These are phyloP conservation scores for Callosobruchus maculatus DNA, from an alignment of 2,888 invertebrate species.

Conservation along the genomic window DNA sequence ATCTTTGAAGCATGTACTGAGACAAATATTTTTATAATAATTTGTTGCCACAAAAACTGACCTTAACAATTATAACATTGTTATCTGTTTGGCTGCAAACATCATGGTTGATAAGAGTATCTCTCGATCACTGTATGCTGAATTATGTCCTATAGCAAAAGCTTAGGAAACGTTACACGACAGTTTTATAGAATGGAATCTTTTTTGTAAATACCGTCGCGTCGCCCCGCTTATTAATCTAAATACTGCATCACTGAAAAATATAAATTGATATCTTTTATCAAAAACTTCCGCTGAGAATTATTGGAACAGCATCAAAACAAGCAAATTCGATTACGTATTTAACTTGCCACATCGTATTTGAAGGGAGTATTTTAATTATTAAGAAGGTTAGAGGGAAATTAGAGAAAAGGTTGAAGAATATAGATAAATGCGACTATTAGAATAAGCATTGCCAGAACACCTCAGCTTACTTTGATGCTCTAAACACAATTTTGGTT, in stretches of 20 bases:
- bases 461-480: too few species aligned
- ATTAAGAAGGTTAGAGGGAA: too few species aligned
- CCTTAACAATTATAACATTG: not conserved
- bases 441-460: too few species aligned
- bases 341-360: too few species aligned
- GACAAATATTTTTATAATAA: not conserved
- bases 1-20: not conserved
- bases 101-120: not conserved
- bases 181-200: not conserved
- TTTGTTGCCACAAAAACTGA: not conserved
- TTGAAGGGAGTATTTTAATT: too few species aligned
- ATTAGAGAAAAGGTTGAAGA: too few species aligned
- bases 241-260: not conserved
- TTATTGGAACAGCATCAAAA: too few species aligned
- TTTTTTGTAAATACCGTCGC: not conserved
- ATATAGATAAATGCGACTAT: too few species aligned
- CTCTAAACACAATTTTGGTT: too few species aligned
- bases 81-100: not conserved
- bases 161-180: not conserved
- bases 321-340: too few species aligned
- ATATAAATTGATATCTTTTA: not conserved
- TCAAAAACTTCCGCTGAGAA: not conserved
- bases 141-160: not conserved
- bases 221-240: not conserved
- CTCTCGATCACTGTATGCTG: not conserved